Evolutionary conservation across 1,140 invertebrate genomes (phyloP), one percentile per base, ranked within the genome.

Genomic region (Melitaea cinxia): DNA sequence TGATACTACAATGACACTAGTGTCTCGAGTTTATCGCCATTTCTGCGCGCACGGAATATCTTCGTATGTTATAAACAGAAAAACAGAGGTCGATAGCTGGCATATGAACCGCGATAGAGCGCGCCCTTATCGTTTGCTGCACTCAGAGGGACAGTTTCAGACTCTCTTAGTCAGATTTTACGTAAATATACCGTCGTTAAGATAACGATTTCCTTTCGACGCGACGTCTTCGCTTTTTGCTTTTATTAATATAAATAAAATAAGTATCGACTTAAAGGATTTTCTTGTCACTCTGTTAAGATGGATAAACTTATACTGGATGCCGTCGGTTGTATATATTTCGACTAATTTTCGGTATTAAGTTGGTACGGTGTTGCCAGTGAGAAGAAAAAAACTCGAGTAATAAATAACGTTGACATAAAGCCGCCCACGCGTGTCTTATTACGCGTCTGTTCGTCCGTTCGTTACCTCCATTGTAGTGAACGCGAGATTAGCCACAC

Each of bases 331-430:
- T 52, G 3, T 28, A 7, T 28, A 39, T 24, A 39, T 56, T 65
- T 58, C 56, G 24, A 54, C 63, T 65, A 65, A 65, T 65, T 65
- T 65, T 42, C 15, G 58, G 23, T 37, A 42, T 50, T 60, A 60
- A 60, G 58, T 17, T 26, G 57, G 52, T 9, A 12, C n/a, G 21
- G 24, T 6, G 19, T 64, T 42, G 74, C 6, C 6, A 80, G 73
- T 83, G 79, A 74, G 52, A 65, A 75, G 81, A 75, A 83, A 82
- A 74, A 65, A 70, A 64, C 72, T 78, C 77, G 80, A 76, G 80
- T 88, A 78, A 89, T 90, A 89, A 90, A 90, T 89, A 88, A 88
- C 80, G 85, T 88, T 86, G 85, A 88, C 85, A 86, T 77, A 80
- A 75, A 83, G 79, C 80, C 77, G 82, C 88, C 85, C 82, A 87